Conservation (phyloP, 2,888 invertebrate genomes). For the Acrobasis consociella region DNA sequence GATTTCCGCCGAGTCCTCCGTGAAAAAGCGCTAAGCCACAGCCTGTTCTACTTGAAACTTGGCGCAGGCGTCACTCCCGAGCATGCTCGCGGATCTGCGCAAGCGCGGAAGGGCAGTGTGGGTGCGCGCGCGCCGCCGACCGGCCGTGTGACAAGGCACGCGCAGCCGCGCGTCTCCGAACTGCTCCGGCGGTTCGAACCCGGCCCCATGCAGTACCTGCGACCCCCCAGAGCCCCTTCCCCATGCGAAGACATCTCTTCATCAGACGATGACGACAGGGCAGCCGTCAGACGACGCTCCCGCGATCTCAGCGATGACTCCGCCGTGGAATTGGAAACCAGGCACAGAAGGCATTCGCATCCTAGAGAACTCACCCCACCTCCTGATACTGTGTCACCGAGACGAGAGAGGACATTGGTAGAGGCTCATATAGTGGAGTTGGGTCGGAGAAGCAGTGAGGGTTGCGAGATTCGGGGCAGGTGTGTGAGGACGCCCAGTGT, state of each 20-base stretch:
- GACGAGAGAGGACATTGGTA: constrained; percentile 68
- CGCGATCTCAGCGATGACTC: constrained; percentile 81
- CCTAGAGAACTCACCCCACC: constrained; percentile 70
- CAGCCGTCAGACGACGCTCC: constrained; percentile 71
- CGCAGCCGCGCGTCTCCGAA: constrained; percentile 73
- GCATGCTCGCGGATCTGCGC: constrained; percentile 42
- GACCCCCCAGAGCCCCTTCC: constrained; percentile 68
- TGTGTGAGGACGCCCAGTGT: constrained; percentile 93
- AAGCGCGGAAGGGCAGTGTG: constrained; percentile 52
- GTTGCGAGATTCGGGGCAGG: constrained; percentile 72
- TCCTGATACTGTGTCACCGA: constrained; percentile 67
- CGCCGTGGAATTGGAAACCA: constrained; percentile 80
- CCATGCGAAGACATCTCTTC: constrained; percentile 73
- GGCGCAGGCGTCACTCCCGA: constrained; percentile 60
- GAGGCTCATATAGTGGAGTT: constrained; percentile 83
- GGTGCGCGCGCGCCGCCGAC: constrained; percentile 64
- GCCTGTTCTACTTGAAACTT: constrained; percentile 76
- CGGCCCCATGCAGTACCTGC: constrained; percentile 75
- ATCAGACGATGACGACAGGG: constrained; percentile 77
- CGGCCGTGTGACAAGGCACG: constrained; percentile 63
- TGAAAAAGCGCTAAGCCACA: constrained; percentile 77
- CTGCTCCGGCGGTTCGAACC: constrained; percentile 72
- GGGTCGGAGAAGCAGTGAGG: constrained; percentile 77
- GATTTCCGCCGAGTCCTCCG: constrained; percentile 77
- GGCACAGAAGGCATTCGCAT: constrained; percentile 66